These are phyloP conservation scores for Oithona nana DNA, from an alignment of 2,888 invertebrate genomes.

Conservation along the genomic window DNA sequence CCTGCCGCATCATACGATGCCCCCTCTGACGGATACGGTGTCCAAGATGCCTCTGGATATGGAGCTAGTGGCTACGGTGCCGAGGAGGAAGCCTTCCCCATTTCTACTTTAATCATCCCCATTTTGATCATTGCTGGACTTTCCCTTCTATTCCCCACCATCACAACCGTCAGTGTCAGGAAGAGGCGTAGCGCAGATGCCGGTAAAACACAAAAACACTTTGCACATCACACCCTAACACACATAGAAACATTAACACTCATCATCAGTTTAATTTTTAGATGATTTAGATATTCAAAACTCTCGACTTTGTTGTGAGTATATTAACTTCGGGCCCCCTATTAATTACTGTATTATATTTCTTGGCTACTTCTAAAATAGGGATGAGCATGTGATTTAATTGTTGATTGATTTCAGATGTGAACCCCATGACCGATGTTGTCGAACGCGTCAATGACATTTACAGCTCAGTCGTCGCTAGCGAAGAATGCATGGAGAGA, in stretches of 20 bases:
- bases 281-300: no score
- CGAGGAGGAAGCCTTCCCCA: conserved; percentile 1
- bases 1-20: conserved; percentile 20
- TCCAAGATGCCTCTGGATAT: conserved; percentile 21
- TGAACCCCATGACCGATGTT: conserved; percentile 2
- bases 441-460: conserved; percentile 9
- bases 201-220: conserved; percentile 6
- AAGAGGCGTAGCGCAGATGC: neutral
- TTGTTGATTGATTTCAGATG: no score
- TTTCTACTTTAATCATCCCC: conserved; percentile 3
- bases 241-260: no score
- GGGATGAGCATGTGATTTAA: no score
- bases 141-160: conserved; percentile 16
- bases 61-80: neutral
- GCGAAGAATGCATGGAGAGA: conserved; percentile 16
- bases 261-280: no score
- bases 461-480: conserved; percentile 4
- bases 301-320: no score
- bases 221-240: no score
- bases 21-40: conserved; percentile 18
- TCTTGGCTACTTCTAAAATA: no score
- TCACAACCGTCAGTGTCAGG: conserved; percentile 7
- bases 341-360: no score
- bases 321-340: no score
- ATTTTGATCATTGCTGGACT: conserved; percentile 4